These are phyloP conservation scores for Panagrolaimus sp. DNA, from an alignment of 1,140 invertebrate genomes.

Conservation along the genomic window DNA sequence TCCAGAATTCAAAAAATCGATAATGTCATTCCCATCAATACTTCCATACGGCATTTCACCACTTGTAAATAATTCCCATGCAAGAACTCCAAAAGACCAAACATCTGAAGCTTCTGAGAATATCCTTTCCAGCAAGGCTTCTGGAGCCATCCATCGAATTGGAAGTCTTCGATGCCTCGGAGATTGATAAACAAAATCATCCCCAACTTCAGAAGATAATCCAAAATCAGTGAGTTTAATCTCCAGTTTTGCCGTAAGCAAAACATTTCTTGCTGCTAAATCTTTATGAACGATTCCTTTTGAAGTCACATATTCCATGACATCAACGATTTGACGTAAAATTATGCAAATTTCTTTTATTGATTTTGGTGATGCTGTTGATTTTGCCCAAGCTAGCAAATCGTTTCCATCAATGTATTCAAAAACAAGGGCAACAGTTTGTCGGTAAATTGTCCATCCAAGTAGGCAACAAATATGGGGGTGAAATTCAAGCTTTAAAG, in stretches of 20 bases:
- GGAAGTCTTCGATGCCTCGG: background rate
- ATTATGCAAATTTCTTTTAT: conserved; percentile 81
- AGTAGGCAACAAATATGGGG: no score
- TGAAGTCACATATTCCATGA: conserved; percentile 92
- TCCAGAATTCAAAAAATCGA: background rate
- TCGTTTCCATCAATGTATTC: conserved; percentile 38
- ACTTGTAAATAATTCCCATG: conserved; percentile 64
- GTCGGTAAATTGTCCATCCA: no score
- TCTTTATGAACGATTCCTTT: conserved; percentile 88
- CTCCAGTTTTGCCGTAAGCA: background rate
- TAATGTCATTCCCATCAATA: background rate
- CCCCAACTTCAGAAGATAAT: no score
- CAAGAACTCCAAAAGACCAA: conserved; percentile 64
- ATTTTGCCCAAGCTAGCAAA: conserved; percentile 29
- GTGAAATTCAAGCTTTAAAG: no score
- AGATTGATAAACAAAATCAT: no score
- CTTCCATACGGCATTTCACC: conserved; percentile 62
- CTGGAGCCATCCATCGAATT: conserved; percentile 98
- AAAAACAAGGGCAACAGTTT: conserved; percentile 24
- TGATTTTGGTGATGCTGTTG: conserved; percentile 24
- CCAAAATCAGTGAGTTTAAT: no score
- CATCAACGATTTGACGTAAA: conserved; percentile 87
- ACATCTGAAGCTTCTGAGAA: conserved; percentile 68
- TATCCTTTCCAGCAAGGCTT: conserved; percentile 71
- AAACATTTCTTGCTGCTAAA: conserved; percentile 88